Evolutionary conservation across 2,113 vertebrate species (phyloP).

Genomic region (Lynx canadensis): DNA sequence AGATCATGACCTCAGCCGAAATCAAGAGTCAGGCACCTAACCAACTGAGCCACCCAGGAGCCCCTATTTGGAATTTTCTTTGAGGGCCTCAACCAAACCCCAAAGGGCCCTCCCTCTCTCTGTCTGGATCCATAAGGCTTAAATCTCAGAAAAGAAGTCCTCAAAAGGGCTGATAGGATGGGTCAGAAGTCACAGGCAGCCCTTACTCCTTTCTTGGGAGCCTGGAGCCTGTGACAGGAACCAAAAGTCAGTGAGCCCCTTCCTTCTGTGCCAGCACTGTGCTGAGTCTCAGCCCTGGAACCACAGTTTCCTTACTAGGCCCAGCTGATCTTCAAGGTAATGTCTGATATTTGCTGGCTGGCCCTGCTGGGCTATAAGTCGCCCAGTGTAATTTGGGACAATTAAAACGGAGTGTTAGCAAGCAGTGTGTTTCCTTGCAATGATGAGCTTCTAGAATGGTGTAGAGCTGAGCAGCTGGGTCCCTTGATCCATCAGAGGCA

Average conservation of each 20-base stretch:
- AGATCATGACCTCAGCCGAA: too few species aligned
- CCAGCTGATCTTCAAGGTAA: constrained; percentile 81
- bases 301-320: constrained; percentile 77
- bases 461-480: constrained; percentile 75
- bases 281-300: not conserved
- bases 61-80: not conserved
- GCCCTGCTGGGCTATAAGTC: constrained; percentile 80
- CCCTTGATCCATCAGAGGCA: constrained; percentile 72
- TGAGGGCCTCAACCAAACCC: not conserved
- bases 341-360: constrained; percentile 81
- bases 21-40: too few species aligned
- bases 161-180: not conserved
- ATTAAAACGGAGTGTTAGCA: constrained; percentile 86
- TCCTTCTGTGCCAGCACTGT: not conserved
- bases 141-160: not conserved
- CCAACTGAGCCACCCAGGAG: too few species aligned
- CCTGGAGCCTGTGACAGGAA: not conserved
- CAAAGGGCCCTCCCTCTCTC: not conserved
- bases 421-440: constrained; percentile 80
- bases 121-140: not conserved
- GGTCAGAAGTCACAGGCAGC: not conserved
- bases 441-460: constrained; percentile 62
- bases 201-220: not conserved
- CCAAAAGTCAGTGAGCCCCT: not conserved
- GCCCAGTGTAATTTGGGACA: constrained; percentile 86